Percentiles rank a stretch among this genome's conserved stretches.
phyloP scores from a whole-genome alignment of 2,888 invertebrate genomes.

The Orthosia cruda region DNA sequence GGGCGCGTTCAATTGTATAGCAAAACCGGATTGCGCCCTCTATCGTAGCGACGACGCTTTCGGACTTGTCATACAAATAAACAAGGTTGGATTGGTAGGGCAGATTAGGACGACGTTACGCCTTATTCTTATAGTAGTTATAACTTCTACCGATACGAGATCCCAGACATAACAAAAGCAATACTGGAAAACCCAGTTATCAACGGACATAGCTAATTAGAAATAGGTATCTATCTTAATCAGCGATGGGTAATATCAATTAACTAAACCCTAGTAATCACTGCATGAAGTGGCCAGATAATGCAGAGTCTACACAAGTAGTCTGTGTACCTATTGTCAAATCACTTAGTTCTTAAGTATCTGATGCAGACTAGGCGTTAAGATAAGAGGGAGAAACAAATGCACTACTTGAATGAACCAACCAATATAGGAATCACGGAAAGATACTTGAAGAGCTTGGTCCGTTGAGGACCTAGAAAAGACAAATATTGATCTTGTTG shows the following conservation, averaged over 20 bases:
- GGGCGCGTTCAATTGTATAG: too few relatives aligned
- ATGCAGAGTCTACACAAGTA: slow-evolving; percentile 10
- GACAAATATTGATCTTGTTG: background rate
- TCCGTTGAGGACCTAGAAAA: background rate
- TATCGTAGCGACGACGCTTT: too few relatives aligned
- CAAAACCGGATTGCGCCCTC: too few relatives aligned
- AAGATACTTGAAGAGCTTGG: slow-evolving; percentile 10
- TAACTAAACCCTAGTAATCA: slow-evolving; percentile 31
- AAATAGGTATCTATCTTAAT: slow-evolving; percentile 5
- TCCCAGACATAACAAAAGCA: background rate
- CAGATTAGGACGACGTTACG: too few relatives aligned
- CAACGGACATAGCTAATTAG: slow-evolving; percentile 5
- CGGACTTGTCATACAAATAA: too few relatives aligned
- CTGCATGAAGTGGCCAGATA: slow-evolving; percentile 41
- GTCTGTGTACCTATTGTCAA: slow-evolving; percentile 23
- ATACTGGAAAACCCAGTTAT: background rate
- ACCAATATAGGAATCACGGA: background rate
- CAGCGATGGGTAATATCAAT: slow-evolving; percentile 12
- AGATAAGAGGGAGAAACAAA: slow-evolving; percentile 18
- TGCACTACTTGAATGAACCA: slow-evolving; percentile 2
- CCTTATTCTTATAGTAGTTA: too few relatives aligned
- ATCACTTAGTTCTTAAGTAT: slow-evolving; percentile 50
- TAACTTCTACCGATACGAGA: too few relatives aligned
- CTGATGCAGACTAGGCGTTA: slow-evolving; percentile 37
- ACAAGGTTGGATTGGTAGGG: too few relatives aligned